Base-by-base conservation (phyloP, 2,113 vertebrate species). In the Sus scrofa region DNA sequence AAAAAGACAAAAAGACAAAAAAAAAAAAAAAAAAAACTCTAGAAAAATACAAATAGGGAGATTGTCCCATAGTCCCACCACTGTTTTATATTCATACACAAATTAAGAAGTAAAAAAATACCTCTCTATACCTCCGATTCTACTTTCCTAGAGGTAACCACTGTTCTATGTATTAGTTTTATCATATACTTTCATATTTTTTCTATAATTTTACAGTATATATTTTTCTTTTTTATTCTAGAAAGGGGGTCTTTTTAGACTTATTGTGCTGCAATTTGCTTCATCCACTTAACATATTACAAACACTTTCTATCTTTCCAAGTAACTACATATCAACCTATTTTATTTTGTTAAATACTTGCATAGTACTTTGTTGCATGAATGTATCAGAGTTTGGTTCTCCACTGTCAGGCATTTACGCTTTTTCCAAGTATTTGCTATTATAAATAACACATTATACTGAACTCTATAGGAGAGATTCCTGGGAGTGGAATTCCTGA, bases 271-370 rank as follows among this genome's bases (percentile, higher is more conserved):
- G 44, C 3, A 82, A 63, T 27, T 62, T 62, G 85, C 26, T 39
- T 83, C 18, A 63, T 65, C n/a, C 32, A 62, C 39, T 70, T 82
- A 89, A 91, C 30, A 89, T 67, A 89, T 18, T 9, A 81, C 24
- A 22, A 82, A 92, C 14, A 65, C 15, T 67, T 71, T 56, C 60
- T 62, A 54, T 77, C 19, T 94, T 91, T 89, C n/a, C 8, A 68
- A 22, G 37, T 94, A 71, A 93, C 32, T 91, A 75, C 4, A 30
- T 54, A 86, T 37, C 67, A 82, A 91, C n/a, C 44, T 67, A 86
- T 19, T 92, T 81, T 83, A 68, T 62, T 86, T 86, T 96, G 71
- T 91, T 88, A 95, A 79, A 75, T 70, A 32, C n/a, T 52, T 91
- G 7, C 71, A 50, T 0, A 91, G 86, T 58, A 75, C 91, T 95